Conservation (phyloP, 2,797 vertebrate species). For the Melanotaenia parkinsoni region DNA sequence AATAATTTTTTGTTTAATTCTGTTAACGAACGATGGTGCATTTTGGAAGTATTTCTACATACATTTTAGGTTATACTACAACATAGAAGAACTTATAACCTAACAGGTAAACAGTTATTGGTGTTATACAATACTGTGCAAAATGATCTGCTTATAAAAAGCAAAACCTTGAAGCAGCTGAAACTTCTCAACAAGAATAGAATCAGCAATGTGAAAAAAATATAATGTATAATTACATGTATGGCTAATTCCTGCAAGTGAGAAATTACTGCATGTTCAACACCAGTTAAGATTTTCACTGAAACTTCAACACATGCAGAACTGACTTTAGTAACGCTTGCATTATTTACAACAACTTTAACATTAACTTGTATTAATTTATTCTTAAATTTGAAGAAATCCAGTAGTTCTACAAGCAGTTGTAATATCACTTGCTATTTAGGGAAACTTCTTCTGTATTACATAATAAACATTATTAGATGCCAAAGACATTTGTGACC, state of each 20-base stretch:
- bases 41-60: not conserved
- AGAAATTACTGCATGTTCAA: not conserved
- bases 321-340: not conserved
- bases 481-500: slow-evolving; percentile 1
- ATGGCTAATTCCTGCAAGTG: not conserved
- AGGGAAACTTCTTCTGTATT: not conserved
- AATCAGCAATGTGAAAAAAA: not conserved
- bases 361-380: not conserved
- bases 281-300: not conserved
- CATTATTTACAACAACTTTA: not conserved
- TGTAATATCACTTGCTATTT: not conserved
- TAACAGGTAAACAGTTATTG: not conserved
- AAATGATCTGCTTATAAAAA: slow-evolving; percentile 5
- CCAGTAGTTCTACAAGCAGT: not conserved
- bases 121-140: not conserved
- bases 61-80: slow-evolving; percentile 3
- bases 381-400: not conserved
- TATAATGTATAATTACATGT: not conserved
- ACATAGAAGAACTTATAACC: not conserved
- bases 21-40: not conserved
- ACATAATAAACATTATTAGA: not conserved
- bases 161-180: not conserved
- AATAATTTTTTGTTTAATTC: not conserved
- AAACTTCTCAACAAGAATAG: not conserved
- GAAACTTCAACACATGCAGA: not conserved